These are phyloP conservation scores for Lithodes maja DNA, from an alignment of 2,888 invertebrate genomes.

Conservation along the genomic window DNA sequence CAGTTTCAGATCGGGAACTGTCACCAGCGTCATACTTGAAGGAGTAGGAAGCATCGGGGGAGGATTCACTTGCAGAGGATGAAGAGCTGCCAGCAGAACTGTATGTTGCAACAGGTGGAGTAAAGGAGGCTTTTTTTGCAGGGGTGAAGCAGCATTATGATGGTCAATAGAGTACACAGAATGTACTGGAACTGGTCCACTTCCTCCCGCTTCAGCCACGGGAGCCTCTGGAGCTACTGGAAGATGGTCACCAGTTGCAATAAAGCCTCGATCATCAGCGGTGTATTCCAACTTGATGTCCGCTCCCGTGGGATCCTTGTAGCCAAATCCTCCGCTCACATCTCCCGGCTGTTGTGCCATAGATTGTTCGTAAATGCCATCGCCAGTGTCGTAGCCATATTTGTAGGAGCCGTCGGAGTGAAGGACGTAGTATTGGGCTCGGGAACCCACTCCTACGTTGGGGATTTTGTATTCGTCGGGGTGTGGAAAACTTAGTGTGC, in stretches of 20 bases:
- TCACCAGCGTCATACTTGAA: slow-evolving; percentile 70
- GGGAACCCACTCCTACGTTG: slow-evolving; percentile 73
- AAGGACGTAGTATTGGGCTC: slow-evolving; percentile 74
- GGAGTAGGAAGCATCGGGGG: slow-evolving; percentile 52
- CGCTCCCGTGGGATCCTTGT: slow-evolving; percentile 76
- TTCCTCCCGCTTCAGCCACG: neutral
- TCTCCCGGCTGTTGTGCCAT: slow-evolving; percentile 81
- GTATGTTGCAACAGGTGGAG: neutral
- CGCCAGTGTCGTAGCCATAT: slow-evolving; percentile 82
- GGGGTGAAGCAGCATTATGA: neutral
- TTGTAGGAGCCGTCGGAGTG: slow-evolving; percentile 83
- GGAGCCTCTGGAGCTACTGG: slow-evolving; percentile 47
- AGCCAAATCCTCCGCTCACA: slow-evolving; percentile 78
- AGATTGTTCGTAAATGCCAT: slow-evolving; percentile 82
- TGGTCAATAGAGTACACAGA: neutral
- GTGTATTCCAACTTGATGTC: slow-evolving; percentile 84
- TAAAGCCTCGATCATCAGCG: slow-evolving; percentile 85
- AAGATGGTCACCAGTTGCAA: slow-evolving; percentile 81
- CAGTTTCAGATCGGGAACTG: slow-evolving; percentile 69
- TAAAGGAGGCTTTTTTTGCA: neutral
- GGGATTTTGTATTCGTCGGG: slow-evolving; percentile 74
- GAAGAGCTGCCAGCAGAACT: neutral
- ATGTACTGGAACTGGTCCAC: neutral
- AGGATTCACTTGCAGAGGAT: slow-evolving; percentile 14
- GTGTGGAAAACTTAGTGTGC: slow-evolving; percentile 68